phyloP scores from a whole-genome alignment of 2,113 vertebrate species.

The Capreolus pygargus region DNA sequence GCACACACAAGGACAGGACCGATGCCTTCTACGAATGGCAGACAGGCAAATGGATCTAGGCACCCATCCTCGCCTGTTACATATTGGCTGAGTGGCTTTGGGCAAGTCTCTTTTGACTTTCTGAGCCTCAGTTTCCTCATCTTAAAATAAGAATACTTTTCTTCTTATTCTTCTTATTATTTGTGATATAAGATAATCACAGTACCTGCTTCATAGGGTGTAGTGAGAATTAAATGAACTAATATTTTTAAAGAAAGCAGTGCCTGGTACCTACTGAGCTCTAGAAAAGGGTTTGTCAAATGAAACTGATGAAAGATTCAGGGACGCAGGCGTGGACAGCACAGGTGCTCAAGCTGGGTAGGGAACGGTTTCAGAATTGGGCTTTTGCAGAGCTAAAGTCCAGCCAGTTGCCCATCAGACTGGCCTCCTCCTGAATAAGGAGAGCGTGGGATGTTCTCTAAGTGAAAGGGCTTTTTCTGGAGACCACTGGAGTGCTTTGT shows the following conservation, averaged over 20 bases:
- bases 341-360: background rate
- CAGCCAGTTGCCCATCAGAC: background rate
- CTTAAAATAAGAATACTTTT: background rate
- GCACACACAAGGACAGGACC: background rate
- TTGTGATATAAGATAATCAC: background rate
- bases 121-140: background rate
- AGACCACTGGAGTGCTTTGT: background rate
- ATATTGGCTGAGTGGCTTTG: no score
- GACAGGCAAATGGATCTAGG: background rate
- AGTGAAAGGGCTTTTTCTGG: background rate
- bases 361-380: background rate
- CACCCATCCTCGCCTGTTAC: background rate
- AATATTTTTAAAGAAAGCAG: background rate
- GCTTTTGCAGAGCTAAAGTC: background rate
- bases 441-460: background rate
- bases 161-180: background rate
- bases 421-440: background rate
- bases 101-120: background rate
- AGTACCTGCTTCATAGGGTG: background rate
- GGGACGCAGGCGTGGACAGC: background rate
- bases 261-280: background rate
- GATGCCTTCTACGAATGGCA: no score
- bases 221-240: background rate
- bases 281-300: background rate
- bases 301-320: background rate